These are phyloP conservation scores for Lordiphosa fenestrarum DNA, from an alignment of 2,888 invertebrate species.

Conservation along the genomic window DNA sequence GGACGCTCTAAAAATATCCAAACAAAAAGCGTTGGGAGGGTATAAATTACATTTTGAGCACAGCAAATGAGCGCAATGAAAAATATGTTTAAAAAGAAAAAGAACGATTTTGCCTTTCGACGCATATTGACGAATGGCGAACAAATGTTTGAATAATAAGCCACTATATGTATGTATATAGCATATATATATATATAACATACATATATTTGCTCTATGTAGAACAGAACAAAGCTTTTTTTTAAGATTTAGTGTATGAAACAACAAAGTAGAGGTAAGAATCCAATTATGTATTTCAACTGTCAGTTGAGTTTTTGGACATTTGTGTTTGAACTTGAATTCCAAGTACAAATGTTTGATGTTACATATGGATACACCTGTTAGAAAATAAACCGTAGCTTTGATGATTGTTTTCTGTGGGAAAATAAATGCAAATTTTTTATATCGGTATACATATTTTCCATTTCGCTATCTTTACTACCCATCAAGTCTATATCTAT, in stretches of 20 bases:
- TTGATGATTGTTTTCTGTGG: no score
- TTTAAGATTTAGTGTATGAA: constrained; percentile 17
- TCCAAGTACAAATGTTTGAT: constrained; percentile 40
- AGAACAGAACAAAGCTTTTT: constrained; percentile 6
- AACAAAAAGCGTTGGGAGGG: constrained; percentile 35
- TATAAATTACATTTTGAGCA: constrained; percentile 65
- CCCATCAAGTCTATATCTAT: no score
- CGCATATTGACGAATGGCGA: constrained; percentile 61
- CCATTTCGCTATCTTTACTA: no score
- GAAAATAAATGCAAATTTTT: no score
- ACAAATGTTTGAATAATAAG: constrained; percentile 70
- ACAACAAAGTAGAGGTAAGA: constrained; percentile 29
- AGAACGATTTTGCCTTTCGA: constrained; percentile 46
- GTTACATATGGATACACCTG: constrained; percentile 16
- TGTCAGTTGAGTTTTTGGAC: constrained; percentile 21
- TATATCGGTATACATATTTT: no score
- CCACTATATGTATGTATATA: constrained; percentile 15
- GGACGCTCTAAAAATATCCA: constrained; percentile 61
- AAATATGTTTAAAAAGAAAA: constrained; percentile 56
- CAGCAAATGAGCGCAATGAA: constrained; percentile 36
- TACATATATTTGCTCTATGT: constrained; percentile 10
- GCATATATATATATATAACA: constrained; percentile 9
- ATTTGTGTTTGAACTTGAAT: constrained; percentile 68
- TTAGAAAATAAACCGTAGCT: not conserved
- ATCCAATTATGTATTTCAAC: constrained; percentile 3